phyloP scores from a whole-genome alignment of 2,113 vertebrate genomes.

The Todiramphus chloris region DNA sequence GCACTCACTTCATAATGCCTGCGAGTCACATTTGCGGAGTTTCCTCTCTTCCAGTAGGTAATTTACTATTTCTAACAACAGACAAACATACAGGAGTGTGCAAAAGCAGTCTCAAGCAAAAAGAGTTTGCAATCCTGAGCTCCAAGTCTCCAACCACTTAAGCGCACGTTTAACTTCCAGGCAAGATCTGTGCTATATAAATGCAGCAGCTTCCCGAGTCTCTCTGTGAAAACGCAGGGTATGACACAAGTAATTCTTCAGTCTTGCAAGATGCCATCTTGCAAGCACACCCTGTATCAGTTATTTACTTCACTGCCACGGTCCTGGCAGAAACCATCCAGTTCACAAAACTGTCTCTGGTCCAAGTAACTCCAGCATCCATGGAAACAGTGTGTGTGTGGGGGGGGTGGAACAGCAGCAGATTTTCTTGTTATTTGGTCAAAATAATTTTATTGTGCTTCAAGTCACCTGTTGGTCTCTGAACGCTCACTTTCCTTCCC shows the following conservation, averaged over 20 bases:
- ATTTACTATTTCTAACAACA: neutral
- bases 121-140: neutral
- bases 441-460: neutral
- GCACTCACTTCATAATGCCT: neutral
- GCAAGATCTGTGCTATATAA: neutral
- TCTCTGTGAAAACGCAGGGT: neutral
- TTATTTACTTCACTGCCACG: neutral
- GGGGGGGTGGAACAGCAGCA: neutral
- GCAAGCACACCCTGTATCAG: neutral
- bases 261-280: neutral
- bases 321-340: neutral
- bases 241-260: neutral
- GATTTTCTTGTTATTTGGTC: neutral
- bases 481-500: neutral
- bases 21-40: neutral
- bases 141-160: neutral
- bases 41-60: neutral
- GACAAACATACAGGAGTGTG: neutral
- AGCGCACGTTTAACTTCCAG: neutral
- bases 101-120: neutral
- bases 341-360: neutral
- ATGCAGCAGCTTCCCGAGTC: neutral
- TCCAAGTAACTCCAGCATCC: neutral
- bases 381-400: neutral
- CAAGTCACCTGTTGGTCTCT: neutral